Base-by-base conservation (phyloP, 2,888 invertebrate species). In the Volucella bombylans region DNA sequence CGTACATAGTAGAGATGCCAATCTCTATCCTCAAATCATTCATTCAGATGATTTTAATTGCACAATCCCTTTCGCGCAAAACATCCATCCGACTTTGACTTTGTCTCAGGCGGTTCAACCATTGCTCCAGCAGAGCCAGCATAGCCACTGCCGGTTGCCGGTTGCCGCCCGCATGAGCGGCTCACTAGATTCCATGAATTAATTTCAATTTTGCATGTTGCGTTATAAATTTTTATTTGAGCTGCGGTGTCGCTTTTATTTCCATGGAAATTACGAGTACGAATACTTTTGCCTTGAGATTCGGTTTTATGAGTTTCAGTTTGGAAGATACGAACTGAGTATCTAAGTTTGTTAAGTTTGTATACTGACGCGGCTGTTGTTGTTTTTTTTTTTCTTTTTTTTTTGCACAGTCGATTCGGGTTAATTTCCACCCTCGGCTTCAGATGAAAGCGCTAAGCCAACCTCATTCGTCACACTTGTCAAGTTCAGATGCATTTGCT, bases 151-250 rank as follows among this genome's bases (percentile, higher is more conserved):
- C 6, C 38, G 43, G 9, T 45, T 12, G 62, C 14, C 38, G 14
- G 15, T 23, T 15, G 18, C 65, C 64, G 15, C 64, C 71, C 78
- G 64, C 77, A 71, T 55, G 23, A 54, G 59, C 59, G 57, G 8
- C n/a, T 14, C 39, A 39, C 3, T 10, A 88, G 89, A 89, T 90
- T 90, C 90, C 88, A 87, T 89, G 90, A 91, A 91, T 90, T 91
- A 91, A 91, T 91, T 90, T 90, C 89, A 90, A 90, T 91, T 91
- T 91, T 91, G 91, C 91, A 91, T 91, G 91, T 91, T 89, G 89
- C 88, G 88, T 90, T 90, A 76, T 85, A 72, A 85, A 81, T 81
- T 80, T 85, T 85, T 81, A 77, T 85, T 85, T 85, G 81, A 81
- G 80, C 80, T 80, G 85, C 85, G 81, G 76, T 85, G 85, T 85